A percentile compares a stretch with the other conserved stretches of the same genome.
phyloP scores from a whole-genome alignment of 2,888 invertebrate species.

The Polia nebulosa region DNA sequence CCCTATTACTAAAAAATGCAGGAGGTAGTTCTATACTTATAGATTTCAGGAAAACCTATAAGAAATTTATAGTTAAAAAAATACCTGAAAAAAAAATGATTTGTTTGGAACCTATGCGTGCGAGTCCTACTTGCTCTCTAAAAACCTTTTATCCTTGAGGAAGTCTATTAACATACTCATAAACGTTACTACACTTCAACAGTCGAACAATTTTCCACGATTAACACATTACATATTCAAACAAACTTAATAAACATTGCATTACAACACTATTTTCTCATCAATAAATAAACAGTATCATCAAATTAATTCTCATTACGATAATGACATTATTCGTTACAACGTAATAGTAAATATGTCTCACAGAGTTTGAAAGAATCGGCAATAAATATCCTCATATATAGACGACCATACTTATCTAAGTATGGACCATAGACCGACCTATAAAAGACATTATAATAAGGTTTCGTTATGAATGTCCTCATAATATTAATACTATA shows the following conservation, averaged over 20 bases:
- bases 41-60: too few relatives aligned
- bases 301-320: constrained; percentile 41
- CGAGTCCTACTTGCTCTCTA: too few relatives aligned
- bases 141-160: too few relatives aligned
- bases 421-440: constrained; percentile 9
- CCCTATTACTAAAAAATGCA: too few relatives aligned
- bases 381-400: constrained; percentile 31
- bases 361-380: constrained; percentile 25
- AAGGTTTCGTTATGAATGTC: constrained; percentile 42
- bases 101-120: too few relatives aligned
- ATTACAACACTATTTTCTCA: constrained; percentile 26
- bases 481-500: constrained; percentile 42
- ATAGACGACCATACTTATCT: constrained; percentile 3
- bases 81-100: too few relatives aligned
- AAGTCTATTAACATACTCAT: neutral
- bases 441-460: constrained; percentile 31
- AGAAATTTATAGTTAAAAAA: too few relatives aligned
- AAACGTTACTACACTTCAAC: neutral
- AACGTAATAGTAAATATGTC: constrained; percentile 36
- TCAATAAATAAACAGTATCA: constrained; percentile 39
- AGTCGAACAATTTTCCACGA: neutral
- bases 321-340: constrained; percentile 32
- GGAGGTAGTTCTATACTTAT: too few relatives aligned
- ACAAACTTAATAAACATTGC: constrained; percentile 1
- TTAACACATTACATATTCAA: constrained; percentile 35